phyloP scores from a whole-genome alignment of 1,140 invertebrate genomes.

The Drosophila nannoptera region DNA sequence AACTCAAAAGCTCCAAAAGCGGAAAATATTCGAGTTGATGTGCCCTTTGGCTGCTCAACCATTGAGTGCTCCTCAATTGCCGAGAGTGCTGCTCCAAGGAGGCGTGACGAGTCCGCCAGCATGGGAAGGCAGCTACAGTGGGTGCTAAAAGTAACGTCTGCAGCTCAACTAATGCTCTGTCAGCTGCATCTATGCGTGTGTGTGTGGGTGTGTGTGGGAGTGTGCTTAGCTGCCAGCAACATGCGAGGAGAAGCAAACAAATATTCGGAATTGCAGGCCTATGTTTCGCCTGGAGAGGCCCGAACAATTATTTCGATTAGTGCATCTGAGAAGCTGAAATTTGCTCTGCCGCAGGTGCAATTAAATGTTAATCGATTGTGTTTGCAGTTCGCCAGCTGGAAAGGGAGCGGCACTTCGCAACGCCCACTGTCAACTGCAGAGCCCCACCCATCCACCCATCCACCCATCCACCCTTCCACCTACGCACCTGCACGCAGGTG shows the following conservation, averaged over 20 bases:
- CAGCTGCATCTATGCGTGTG: slow-evolving; percentile 2
- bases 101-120: background rate
- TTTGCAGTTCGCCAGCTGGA: slow-evolving; percentile 34
- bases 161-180: background rate
- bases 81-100: slow-evolving; percentile 9
- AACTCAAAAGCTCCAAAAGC: slow-evolving; percentile 13
- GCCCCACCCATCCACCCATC: background rate
- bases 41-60: slow-evolving; percentile 35
- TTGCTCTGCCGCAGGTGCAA: slow-evolving; percentile 53
- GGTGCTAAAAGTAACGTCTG: background rate
- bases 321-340: slow-evolving; percentile 37
- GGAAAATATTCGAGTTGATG: slow-evolving; percentile 46
- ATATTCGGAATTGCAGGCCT: slow-evolving; percentile 18
- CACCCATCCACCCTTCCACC: background rate
- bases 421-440: slow-evolving; percentile 35
- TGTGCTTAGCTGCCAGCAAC: too few relatives aligned
- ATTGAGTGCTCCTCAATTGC: slow-evolving; percentile 43
- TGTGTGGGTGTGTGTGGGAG: too few relatives aligned
- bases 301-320: slow-evolving; percentile 71
- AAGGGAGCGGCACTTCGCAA: slow-evolving; percentile 16
- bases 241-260: slow-evolving; percentile 23
- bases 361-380: slow-evolving; percentile 75
- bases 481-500: slow-evolving; percentile 10
- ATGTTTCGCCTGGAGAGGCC: slow-evolving; percentile 25
- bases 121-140: background rate